Evolutionary conservation across 1,140 invertebrate genomes (phyloP), one percentile per base, ranked within the genome.

Genomic region (Hycleus cichorii): DNA sequence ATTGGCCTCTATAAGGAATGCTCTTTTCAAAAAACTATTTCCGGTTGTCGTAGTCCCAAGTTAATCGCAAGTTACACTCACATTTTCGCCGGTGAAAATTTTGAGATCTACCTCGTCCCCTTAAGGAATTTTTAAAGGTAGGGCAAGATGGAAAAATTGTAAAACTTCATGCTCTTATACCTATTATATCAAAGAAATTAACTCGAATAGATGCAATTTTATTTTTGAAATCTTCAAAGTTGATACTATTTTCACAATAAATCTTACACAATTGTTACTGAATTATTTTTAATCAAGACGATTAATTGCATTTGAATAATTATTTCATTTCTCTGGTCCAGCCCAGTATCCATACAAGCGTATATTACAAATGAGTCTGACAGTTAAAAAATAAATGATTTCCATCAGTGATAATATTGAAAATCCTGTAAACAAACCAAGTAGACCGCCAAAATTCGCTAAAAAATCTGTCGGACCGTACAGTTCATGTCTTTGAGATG

Each of bases 401-500:
- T 82, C 81, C 32, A 81, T 72, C 12, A 82, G 70, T 47, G 78
- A 80, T 5, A 83, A 62, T 32, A 79, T 72, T 3, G 80, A 82
- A 68, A 86, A 84, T 8, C 84, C 83, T 72, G 83, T 80, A 59
- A 83, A 84, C 2, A 86, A 75, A 3, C 83, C 83, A 2, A 83
- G 75, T 11, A 85, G 72, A 49, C 83, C 83, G 4, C 84, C 84
- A 56, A 81, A 81, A 64, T 83, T 84, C 9, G 83, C 79, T 82
- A 85, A 75, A 63, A 85, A 80, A 54, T 83, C 83, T 0, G 81
- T 81, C 27, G 79, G 76, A 0, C 83, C 82, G 61, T 81, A 85
- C 1, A 85, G 69, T 65, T 84, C 81, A 0, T 80, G 83, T 4
- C 82, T 75, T 50, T 75, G 73, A 1, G 79, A 82, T 7, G 81